A percentile compares a stretch with the other conserved stretches of the same genome.
phyloP scores from a whole-genome alignment of 2,797 vertebrate species.

The Benthosema pterotum region DNA sequence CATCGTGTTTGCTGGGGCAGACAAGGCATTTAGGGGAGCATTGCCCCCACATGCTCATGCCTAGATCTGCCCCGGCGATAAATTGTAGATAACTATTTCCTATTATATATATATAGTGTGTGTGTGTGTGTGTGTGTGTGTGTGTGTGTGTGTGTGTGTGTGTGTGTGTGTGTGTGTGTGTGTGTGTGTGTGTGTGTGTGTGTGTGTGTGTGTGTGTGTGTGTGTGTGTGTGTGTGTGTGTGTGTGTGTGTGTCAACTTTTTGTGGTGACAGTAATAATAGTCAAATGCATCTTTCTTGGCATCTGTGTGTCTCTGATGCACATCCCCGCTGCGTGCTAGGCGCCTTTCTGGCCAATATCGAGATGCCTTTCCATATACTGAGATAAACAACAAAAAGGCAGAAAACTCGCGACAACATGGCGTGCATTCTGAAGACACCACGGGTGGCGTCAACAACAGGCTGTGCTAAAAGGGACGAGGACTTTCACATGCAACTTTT shows the following conservation, averaged over 20 bases:
- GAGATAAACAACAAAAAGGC: too few relatives aligned
- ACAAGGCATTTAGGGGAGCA: too few relatives aligned
- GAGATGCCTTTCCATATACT: too few relatives aligned
- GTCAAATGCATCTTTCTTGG: slow-evolving; percentile 16
- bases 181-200: slow-evolving; percentile 19
- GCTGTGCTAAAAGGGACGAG: slow-evolving; percentile 2
- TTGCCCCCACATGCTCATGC: too few relatives aligned
- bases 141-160: slow-evolving; percentile 13
- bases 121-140: slow-evolving; percentile 1
- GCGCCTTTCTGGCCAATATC: not conserved
- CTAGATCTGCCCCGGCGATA: too few relatives aligned
- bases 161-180: not conserved
- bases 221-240: not conserved
- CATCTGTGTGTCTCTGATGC: slow-evolving; percentile 13
- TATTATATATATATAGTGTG: too few relatives aligned
- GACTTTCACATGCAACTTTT: slow-evolving; percentile 34
- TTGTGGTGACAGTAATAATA: not conserved
- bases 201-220: slow-evolving; percentile 1
- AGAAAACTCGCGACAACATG: slow-evolving; percentile 4
- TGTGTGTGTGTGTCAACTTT: not conserved
- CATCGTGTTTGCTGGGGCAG: too few relatives aligned
- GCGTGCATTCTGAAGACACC: slow-evolving; percentile 13
- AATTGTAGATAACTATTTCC: too few relatives aligned
- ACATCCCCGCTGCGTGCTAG: slow-evolving; percentile 10
- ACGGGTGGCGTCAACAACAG: not conserved